Evolutionary conservation across 2,888 invertebrate species (phyloP).

Genomic region (Papilio elwesi): DNA sequence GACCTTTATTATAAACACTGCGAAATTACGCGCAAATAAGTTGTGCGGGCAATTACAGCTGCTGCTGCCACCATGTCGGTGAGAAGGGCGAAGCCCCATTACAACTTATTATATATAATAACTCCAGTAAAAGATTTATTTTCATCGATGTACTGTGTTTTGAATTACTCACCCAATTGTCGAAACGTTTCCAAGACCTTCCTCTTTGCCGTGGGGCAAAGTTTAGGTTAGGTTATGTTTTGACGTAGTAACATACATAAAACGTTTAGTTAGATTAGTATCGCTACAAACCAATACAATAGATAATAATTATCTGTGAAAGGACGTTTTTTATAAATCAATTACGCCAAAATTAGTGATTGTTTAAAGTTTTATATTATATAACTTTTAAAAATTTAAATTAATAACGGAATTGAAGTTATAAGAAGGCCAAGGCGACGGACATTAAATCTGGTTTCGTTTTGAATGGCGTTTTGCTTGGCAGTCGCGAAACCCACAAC

Average conservation of each 20-base stretch:
- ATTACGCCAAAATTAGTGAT: too few species aligned
- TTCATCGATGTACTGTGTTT: background rate
- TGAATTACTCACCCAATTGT: too few species aligned
- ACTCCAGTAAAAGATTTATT: constrained; percentile 26
- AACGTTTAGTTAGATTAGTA: too few species aligned
- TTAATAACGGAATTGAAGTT: constrained; percentile 1
- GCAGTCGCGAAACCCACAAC: constrained; percentile 13
- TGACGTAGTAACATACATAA: constrained; percentile 1
- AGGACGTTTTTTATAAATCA: too few species aligned
- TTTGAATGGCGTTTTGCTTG: constrained; percentile 19
- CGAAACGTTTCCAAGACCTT: too few species aligned
- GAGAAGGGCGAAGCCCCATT: constrained; percentile 14
- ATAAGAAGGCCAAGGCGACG: constrained; percentile 17
- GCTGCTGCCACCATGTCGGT: constrained; percentile 17
- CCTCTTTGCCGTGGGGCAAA: too few species aligned
- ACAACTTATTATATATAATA: constrained; percentile 33
- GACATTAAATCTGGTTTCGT: constrained; percentile 22
- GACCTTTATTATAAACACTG: constrained; percentile 14
- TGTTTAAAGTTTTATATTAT: background rate
- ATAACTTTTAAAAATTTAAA: background rate
- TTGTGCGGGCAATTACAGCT: constrained; percentile 25
- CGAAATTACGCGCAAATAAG: constrained; percentile 25
- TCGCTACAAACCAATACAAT: too few species aligned
- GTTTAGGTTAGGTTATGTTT: too few species aligned
- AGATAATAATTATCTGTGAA: too few species aligned